These are phyloP conservation scores for Tenthredo notha DNA, from an alignment of 2,888 invertebrate genomes.

Conservation along the genomic window DNA sequence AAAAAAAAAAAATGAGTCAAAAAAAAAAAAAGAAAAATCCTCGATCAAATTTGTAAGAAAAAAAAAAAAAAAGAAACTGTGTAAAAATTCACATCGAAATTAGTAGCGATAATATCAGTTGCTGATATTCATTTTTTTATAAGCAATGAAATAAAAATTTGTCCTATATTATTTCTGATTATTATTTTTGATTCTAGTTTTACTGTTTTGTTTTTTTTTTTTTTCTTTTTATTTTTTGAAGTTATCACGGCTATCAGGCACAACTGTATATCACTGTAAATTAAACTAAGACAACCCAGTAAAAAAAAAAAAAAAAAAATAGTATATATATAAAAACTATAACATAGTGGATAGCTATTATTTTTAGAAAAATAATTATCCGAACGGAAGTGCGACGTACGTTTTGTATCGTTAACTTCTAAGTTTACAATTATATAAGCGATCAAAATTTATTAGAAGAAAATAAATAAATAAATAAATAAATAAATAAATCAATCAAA, in stretches of 20 bases:
- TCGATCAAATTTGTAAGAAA: neutral
- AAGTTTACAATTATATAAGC: conserved; percentile 8
- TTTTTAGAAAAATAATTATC: conserved; percentile 15
- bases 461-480: neutral
- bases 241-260: conserved; percentile 36
- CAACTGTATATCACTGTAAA: conserved; percentile 44
- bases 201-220: neutral
- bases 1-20: neutral
- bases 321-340: conserved; percentile 1
- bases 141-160: neutral
- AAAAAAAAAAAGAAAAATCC: neutral
- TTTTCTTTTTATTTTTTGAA: neutral
- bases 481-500: too few relatives aligned
- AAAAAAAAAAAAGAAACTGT: neutral
- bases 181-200: neutral
- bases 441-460: conserved; percentile 22
- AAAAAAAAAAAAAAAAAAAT: neutral
- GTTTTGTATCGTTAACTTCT: conserved; percentile 39
- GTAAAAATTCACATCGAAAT: neutral
- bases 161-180: neutral
- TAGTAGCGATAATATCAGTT: neutral
- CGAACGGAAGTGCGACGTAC: conserved; percentile 44
- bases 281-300: conserved; percentile 31
- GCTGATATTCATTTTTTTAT: neutral
- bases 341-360: conserved; percentile 16